Evolutionary conservation across 2,888 invertebrate genomes (phyloP), one percentile per base, ranked within the genome.

Genomic region (Timandra comae): DNA sequence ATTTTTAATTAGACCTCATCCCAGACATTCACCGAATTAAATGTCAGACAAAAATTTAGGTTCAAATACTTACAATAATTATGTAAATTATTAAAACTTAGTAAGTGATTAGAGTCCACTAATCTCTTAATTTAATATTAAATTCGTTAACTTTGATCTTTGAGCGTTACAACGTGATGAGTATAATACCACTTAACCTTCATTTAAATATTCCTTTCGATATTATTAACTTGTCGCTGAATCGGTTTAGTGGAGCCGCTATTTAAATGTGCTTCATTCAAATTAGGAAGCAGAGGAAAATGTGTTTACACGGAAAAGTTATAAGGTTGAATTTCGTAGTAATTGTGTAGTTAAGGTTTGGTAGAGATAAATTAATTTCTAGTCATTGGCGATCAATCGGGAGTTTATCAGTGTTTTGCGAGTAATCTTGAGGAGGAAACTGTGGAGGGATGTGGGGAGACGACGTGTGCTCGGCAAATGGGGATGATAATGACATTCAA

Each of bases 341-440:
- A 16, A 28, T 27, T 33, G 37, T 33, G n/a, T 21, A 41, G 43
- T 52, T 45, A 50, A 56, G 61, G 56, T 60, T 63, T 63, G 63
- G 63, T 62, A 61, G 64, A 79, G 77, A 81, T 80, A 81, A 81
- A 82, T 82, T 79, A 81, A 81, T 81, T 78, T 71, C 74, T 69
- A 71, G 69, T 81, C 77, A 79, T 81, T 80, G 79, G 59, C 77
- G 80, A 82, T 82, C 81, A 82, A 80, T 82, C 77, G 77, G 56
- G 52, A 44, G 58, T 74, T 76, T 79, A 81, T 80, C 81, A 65
- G 70, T 79, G 76, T 78, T 74, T 76, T 71, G 78, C 62, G 64
- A 65, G 69, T 76, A 77, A 77, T 76, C 77, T 70, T 41, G 60
- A 58, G 16, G 16, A 3, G 16, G 16, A 6, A 16, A 5, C 6